Evolutionary conservation across 2,797 vertebrate genomes (phyloP).

Genomic region (Salmo trutta): DNA sequence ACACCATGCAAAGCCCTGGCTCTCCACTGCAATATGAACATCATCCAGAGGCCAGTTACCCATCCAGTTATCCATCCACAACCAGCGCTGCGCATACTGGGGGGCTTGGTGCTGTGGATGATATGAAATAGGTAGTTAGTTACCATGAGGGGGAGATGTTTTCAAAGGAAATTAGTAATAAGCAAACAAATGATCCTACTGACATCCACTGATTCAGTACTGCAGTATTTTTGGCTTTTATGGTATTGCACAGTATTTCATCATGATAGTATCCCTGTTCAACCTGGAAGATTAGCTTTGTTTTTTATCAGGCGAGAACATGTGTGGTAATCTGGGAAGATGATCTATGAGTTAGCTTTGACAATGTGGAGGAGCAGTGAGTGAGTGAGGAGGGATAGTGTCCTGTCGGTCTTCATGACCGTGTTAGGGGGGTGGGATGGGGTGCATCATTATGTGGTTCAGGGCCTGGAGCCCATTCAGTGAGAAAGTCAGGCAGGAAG

Average conservation of each 20-base stretch:
- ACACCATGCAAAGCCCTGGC: slow-evolving; percentile 13
- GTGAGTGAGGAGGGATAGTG: not conserved
- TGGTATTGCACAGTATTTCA: not conserved
- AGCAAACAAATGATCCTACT: not conserved
- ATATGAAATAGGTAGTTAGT: not conserved
- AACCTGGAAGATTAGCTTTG: not conserved
- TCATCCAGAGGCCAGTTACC: not conserved
- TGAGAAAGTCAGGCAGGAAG: slow-evolving; percentile 30
- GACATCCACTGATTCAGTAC: not conserved
- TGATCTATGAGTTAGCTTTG: not conserved
- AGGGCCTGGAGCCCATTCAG: slow-evolving; percentile 19
- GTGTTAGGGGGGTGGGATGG: not conserved
- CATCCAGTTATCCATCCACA: not conserved
- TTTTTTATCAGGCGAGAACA: not conserved
- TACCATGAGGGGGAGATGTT: slow-evolving; percentile 3
- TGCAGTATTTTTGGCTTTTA: not conserved
- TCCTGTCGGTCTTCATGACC: not conserved
- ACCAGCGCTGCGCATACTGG: not conserved
- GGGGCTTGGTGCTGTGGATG: not conserved
- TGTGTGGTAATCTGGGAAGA: not conserved
- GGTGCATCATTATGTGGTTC: slow-evolving; percentile 1
- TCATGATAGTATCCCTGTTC: not conserved
- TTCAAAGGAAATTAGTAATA: slow-evolving; percentile 1
- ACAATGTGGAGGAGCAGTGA: not conserved
- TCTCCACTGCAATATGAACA: not conserved